These are phyloP conservation scores for Dendropsophus ebraccatus DNA, from an alignment of 2,113 vertebrate genomes.

Conservation along the genomic window DNA sequence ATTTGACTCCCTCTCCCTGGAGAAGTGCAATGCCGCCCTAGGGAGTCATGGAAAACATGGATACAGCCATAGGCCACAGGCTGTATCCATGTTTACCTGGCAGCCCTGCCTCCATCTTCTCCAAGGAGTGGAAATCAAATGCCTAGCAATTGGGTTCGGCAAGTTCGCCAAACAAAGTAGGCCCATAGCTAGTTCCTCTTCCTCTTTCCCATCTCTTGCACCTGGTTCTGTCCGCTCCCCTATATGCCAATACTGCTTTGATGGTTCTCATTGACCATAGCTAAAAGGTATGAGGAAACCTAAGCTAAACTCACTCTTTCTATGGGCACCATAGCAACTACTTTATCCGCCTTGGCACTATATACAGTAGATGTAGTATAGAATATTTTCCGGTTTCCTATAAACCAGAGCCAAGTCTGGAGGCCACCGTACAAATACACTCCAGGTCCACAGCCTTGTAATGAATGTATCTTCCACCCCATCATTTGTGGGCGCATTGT, in stretches of 20 bases:
- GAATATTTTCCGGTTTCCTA: background rate
- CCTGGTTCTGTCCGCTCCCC: background rate
- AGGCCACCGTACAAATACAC: background rate
- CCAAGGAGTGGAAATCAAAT: no score
- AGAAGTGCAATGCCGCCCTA: no score
- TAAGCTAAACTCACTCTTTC: background rate
- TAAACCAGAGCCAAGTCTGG: background rate
- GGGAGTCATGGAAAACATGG: no score
- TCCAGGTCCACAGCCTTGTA: background rate
- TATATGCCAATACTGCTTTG: background rate
- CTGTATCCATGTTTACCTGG: no score
- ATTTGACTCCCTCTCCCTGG: no score
- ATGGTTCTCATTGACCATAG: background rate
- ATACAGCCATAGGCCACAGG: no score
- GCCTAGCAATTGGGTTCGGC: no score
- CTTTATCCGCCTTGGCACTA: background rate
- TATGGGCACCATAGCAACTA: slow-evolving; percentile 1
- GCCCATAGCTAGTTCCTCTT: background rate
- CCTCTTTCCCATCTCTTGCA: background rate
- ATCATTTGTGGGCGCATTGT: background rate
- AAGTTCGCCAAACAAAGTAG: no score
- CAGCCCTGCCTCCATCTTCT: no score
- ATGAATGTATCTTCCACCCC: background rate
- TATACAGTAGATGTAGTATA: background rate
- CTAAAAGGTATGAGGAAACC: background rate